Percentiles rank a stretch among this genome's conserved stretches.
Conservation (phyloP, 2,888 invertebrate species). For the Thymelicus sylvestris region DNA sequence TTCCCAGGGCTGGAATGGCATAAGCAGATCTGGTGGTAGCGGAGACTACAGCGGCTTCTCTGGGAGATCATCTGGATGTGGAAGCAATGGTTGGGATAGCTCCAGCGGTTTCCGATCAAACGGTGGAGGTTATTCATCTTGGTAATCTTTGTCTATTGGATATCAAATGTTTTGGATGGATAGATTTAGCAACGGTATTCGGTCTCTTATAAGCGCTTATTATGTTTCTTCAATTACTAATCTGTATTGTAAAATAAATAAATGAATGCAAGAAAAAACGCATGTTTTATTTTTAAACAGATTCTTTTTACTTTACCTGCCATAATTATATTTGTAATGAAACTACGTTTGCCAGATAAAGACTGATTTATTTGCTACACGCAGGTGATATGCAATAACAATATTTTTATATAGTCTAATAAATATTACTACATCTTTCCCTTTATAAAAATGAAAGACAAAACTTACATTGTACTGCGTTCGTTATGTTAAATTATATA, state of each 20-base stretch:
- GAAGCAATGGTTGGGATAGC: constrained; percentile 39
- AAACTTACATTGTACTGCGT: too few relatives aligned
- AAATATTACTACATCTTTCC: too few relatives aligned
- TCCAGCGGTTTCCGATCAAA: constrained; percentile 20
- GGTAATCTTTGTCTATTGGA: constrained; percentile 9
- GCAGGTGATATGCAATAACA: too few relatives aligned
- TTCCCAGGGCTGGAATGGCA: constrained; percentile 26
- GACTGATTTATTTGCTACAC: too few relatives aligned
- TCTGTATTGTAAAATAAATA: constrained; percentile 6
- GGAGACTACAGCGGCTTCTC: constrained; percentile 36
- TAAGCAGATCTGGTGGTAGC: constrained; percentile 11
- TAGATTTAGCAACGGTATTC: background rate
- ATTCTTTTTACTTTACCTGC: background rate
- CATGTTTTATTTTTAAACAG: background rate
- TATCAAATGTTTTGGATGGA: background rate
- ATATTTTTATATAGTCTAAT: too few relatives aligned
- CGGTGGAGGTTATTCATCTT: constrained; percentile 12
- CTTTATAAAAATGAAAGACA: too few relatives aligned
- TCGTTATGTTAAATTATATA: too few relatives aligned
- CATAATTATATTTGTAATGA: too few relatives aligned
- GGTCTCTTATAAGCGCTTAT: background rate
- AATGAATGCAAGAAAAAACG: constrained; percentile 7
- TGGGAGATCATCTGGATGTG: constrained; percentile 36
- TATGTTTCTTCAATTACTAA: background rate
- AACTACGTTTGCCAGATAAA: too few relatives aligned